phyloP scores from a whole-genome alignment of 2,113 vertebrate genomes.

The Prochilodus magdalenae region DNA sequence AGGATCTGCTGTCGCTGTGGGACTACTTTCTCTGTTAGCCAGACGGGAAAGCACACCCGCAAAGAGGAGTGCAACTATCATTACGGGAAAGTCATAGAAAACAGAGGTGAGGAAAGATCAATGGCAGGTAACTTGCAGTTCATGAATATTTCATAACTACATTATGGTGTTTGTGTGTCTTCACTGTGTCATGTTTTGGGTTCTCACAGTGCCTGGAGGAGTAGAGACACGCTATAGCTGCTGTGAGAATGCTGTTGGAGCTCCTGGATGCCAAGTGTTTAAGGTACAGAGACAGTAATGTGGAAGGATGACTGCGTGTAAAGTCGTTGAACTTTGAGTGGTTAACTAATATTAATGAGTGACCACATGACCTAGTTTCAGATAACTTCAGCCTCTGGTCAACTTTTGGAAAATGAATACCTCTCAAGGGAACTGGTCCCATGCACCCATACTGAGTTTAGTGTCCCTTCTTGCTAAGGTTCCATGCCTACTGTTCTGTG shows the following conservation, averaged over 20 bases:
- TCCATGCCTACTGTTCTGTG: too few relatives aligned
- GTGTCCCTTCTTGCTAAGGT: too few relatives aligned
- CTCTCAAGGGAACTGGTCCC: too few relatives aligned
- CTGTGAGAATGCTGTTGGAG: slow-evolving; percentile 79
- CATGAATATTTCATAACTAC: neutral
- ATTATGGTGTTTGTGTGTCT: neutral
- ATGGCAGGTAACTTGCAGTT: too few relatives aligned
- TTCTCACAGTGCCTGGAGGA: slow-evolving; percentile 76
- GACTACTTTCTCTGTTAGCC: slow-evolving; percentile 72
- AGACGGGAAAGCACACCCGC: slow-evolving; percentile 72
- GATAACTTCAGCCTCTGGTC: too few relatives aligned
- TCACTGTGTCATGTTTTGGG: neutral
- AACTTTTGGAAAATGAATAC: too few relatives aligned
- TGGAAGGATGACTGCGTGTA: neutral
- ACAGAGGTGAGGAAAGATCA: slow-evolving; percentile 69
- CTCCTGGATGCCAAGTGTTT: slow-evolving; percentile 78
- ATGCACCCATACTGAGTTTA: too few relatives aligned
- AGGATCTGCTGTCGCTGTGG: slow-evolving; percentile 83
- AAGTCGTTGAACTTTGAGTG: neutral
- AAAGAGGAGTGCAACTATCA: slow-evolving; percentile 85
- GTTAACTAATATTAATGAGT: neutral
- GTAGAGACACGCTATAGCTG: slow-evolving; percentile 81
- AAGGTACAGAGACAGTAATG: slow-evolving; percentile 62
- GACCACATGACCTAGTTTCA: too few relatives aligned
- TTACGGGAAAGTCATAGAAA: slow-evolving; percentile 75